These are phyloP conservation scores for Phrixothrix hirtus DNA, from an alignment of 2,888 invertebrate species.

Conservation along the genomic window DNA sequence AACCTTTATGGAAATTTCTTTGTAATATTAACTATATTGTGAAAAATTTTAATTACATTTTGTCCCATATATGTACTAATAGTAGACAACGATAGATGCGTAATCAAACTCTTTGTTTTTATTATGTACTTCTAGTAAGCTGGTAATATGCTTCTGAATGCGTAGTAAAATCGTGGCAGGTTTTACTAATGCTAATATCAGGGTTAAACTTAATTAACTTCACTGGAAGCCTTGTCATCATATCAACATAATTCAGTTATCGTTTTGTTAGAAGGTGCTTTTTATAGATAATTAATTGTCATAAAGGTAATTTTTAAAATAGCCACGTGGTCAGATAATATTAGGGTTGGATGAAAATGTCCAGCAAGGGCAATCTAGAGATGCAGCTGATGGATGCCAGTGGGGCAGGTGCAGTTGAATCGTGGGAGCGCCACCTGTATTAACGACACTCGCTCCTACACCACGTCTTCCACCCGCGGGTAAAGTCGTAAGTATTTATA, in stretches of 20 bases:
- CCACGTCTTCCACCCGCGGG: slow-evolving; percentile 36
- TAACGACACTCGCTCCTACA: slow-evolving; percentile 35
- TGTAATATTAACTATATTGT: too few species aligned
- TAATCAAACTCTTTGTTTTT: background rate
- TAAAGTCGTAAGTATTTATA: slow-evolving; percentile 27
- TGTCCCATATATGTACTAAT: too few species aligned
- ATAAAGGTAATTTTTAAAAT: slow-evolving; percentile 22
- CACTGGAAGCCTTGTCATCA: slow-evolving; percentile 15
- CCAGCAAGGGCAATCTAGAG: slow-evolving; percentile 16
- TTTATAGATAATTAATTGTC: slow-evolving; percentile 24
- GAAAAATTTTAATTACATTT: too few species aligned
- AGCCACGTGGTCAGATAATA: slow-evolving; percentile 27
- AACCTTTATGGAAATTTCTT: too few species aligned
- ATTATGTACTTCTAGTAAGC: background rate
- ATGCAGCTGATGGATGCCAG: slow-evolving; percentile 37
- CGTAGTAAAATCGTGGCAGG: too few species aligned
- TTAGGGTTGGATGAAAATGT: slow-evolving; percentile 19
- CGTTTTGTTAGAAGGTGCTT: slow-evolving; percentile 13
- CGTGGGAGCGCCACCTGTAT: slow-evolving; percentile 45
- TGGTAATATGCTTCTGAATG: background rate
- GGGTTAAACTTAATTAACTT: slow-evolving; percentile 13
- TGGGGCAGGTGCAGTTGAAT: slow-evolving; percentile 41
- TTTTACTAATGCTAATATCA: too few species aligned
- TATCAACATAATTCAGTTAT: slow-evolving; percentile 9
- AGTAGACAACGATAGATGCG: too few species aligned